Conservation (phyloP, 1,140 invertebrate genomes). For the Sycobia sp. region DNA sequence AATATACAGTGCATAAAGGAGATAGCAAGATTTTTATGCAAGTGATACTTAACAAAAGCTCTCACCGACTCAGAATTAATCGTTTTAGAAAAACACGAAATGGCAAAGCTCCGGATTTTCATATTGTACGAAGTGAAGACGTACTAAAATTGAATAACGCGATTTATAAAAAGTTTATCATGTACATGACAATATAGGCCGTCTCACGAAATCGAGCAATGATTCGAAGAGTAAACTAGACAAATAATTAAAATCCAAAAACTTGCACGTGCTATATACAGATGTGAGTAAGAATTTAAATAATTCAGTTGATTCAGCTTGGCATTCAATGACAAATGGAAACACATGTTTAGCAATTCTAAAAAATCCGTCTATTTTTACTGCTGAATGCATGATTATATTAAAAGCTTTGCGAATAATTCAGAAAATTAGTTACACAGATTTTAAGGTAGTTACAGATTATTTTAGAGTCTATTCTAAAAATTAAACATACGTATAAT, state of each 20-base stretch:
- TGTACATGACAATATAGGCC: not conserved
- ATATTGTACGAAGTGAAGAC: not conserved
- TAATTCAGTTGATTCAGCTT: not conserved
- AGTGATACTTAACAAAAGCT: not conserved
- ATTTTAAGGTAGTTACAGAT: not conserved
- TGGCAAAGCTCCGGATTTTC: not conserved
- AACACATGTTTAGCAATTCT: not conserved
- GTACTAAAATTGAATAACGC: not conserved
- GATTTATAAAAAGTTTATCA: not conserved
- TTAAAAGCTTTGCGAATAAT: not conserved
- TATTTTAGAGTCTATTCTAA: not conserved
- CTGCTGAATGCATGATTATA: not conserved
- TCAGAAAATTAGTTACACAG: not conserved
- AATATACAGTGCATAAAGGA: not conserved
- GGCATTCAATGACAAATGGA: not conserved
- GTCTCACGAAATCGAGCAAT: not conserved
- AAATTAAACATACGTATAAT: not conserved
- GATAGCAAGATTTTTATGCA: not conserved
- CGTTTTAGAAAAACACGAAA: not conserved
- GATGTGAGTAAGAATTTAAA: not conserved
- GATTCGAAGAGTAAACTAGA: not conserved
- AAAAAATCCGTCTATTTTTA: conserved; percentile 1
- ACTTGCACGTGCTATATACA: not conserved
- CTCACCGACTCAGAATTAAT: not conserved
- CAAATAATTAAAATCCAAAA: not conserved